phyloP scores from a whole-genome alignment of 2,888 invertebrate genomes.

The Cyclophora punctaria region DNA sequence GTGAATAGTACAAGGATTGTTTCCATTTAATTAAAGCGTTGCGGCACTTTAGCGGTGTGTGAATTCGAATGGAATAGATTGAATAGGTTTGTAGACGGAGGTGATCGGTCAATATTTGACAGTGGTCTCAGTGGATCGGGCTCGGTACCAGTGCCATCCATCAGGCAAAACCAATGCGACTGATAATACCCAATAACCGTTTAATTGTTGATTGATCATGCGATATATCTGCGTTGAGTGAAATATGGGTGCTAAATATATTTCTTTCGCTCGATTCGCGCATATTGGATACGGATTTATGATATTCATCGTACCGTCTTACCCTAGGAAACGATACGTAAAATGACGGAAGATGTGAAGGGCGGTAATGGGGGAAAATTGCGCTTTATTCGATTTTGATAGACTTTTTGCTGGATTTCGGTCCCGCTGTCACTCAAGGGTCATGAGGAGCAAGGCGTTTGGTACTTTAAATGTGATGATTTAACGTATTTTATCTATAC shows the following conservation, averaged over 20 bases:
- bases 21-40: slow-evolving; percentile 24
- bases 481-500: no score
- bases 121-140: slow-evolving; percentile 42
- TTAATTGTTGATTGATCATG: slow-evolving; percentile 71
- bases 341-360: slow-evolving; percentile 72
- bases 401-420: slow-evolving; percentile 67
- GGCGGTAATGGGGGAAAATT: slow-evolving; percentile 73
- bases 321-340: slow-evolving; percentile 73
- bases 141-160: slow-evolving; percentile 56
- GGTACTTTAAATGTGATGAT: no score
- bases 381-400: slow-evolving; percentile 74
- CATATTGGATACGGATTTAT: slow-evolving; percentile 72
- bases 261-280: slow-evolving; percentile 53
- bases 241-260: slow-evolving; percentile 42
- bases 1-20: slow-evolving; percentile 32
- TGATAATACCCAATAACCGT: slow-evolving; percentile 65
- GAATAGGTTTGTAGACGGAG: slow-evolving; percentile 24
- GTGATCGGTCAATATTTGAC: slow-evolving; percentile 55
- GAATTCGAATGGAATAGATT: slow-evolving; percentile 34
- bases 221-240: slow-evolving; percentile 47
- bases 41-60: slow-evolving; percentile 24
- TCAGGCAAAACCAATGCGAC: slow-evolving; percentile 56
- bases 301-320: slow-evolving; percentile 65
- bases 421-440: slow-evolving; percentile 52
- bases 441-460: slow-evolving; percentile 22